These are phyloP conservation scores for Gnathonemus longibarbis DNA, from an alignment of 2,113 vertebrate genomes.

Conservation along the genomic window DNA sequence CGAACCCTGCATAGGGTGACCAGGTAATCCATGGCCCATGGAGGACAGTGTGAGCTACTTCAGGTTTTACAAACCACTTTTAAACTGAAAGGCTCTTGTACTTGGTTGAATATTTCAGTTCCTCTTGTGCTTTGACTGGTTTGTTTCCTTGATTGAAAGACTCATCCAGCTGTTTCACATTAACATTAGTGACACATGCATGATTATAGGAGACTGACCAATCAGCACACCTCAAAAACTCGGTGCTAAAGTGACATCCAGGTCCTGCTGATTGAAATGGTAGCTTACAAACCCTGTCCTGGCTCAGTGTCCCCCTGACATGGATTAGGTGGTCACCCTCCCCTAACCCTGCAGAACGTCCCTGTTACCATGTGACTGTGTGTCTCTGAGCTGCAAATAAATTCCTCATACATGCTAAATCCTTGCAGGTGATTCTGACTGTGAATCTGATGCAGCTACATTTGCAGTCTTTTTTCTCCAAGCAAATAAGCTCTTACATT, in stretches of 20 bases:
- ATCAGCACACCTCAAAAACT: too few species aligned
- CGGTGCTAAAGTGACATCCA: too few species aligned
- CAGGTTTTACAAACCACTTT: neutral
- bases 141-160: neutral
- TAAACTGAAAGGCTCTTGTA: neutral
- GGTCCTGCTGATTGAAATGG: too few species aligned
- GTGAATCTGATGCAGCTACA: neutral
- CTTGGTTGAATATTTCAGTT: neutral
- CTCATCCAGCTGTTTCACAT: neutral
- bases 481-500: neutral
- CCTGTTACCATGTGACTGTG: neutral
- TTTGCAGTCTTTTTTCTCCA: neutral
- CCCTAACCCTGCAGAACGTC: slow-evolving; percentile 30
- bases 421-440: neutral
- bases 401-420: neutral
- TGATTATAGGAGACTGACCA: too few species aligned
- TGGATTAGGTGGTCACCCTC: too few species aligned
- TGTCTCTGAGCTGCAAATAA: neutral
- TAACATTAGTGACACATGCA: too few species aligned
- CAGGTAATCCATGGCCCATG: neutral
- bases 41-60: neutral
- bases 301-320: too few species aligned
- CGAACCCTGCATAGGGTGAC: neutral
- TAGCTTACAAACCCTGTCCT: too few species aligned
- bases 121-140: neutral